Evolutionary conservation across 2,797 vertebrate species (phyloP), one percentile per base, ranked within the genome.

Genomic region (Lacerta bilineata): DNA sequence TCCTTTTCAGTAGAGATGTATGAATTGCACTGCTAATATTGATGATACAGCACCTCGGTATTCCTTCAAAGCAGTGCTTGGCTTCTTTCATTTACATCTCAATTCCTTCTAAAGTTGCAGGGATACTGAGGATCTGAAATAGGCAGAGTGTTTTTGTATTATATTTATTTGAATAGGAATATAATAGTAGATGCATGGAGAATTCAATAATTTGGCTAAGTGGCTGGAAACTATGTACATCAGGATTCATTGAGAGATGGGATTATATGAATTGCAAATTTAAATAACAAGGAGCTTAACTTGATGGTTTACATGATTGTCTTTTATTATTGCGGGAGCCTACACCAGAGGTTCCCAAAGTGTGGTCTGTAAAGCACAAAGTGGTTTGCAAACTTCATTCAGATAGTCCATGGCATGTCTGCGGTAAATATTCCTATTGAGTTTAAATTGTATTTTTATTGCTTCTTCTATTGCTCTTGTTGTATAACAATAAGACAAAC

Each of bases 61-160:
- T 83, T 91, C 39, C 83, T 39, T 90, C 91, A 87, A 91, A 94
- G 87, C 80, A 91, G 87, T 80, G 82, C 10, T 23, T 72, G 85
- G 23, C n/a, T 68, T 55, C n/a, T 79, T 36, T 69, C 10, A 82
- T 43, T 66, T 69, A 46, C 7, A 9, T 55, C n/a, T 74, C 17
- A 36, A n/a, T 25, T 80, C 36, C 20, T 81, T 25, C 39, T n/a
- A 29, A 59, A 68, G 71, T 71, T 20, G 3, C 20, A 41, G n/a
- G 33, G 78, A 71, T 59, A 72, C 1, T 1, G 9, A 50, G 3
- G 59, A 27, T 82, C 71, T 66, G 59, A 82, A 33, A 66, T 17
- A 43, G 4, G 33, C 46, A 29, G 23, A 27, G 3, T 10, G 15
- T 1, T 10, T 87, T 68, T 77, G 15, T 64, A 4, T 76, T 75